Base-by-base conservation (phyloP, 1,140 invertebrate species). In the Tyrophagus putrescentiae region DNA sequence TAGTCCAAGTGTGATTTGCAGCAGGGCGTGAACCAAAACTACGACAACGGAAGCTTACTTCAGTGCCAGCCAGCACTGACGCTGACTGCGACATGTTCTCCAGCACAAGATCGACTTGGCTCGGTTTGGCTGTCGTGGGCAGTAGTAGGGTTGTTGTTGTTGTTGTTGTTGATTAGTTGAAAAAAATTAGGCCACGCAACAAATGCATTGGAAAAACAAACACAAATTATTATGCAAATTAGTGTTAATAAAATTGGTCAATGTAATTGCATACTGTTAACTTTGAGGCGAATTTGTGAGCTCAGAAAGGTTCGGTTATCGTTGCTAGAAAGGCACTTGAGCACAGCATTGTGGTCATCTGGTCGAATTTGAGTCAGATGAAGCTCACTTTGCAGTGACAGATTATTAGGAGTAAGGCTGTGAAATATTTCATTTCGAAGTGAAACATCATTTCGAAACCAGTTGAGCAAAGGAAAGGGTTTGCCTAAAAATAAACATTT, bases 201-300 rank as follows among this genome's bases (percentile, higher is more conserved):
- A 39, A 39, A 39, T 39, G n/a, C n/a, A 39, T 13, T 54, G 28
- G 52, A 31, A 27, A 23, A 42, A 2, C 21, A 23, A 3, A 50
- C 1, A 50, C 13, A 9, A 11, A 50, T 28, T 27, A 50, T 16
- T 3, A n/a, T 21, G 13, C n/a, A 3, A 54, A 54, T 9, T 48
- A n/a, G 44, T 7, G n/a, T 6, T 27, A 52, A 2, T 6, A 27
- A 33, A 29, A 32, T 13, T 1, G 39, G 23, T 44, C n/a, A 1
- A 57, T 57, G 6, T 52, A 57, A 34, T 57, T n/a, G n/a, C n/a
- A n/a, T 27, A 57, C 56, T 39, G 25, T 57, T 57, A n/a, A 57
- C 36, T 39, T 57, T 34, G 13, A 57, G 13, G 16, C 7, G 16
- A n/a, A 57, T 57, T 41, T 34, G 13, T 3, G 31, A 42, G 25